Evolutionary conservation across 2,113 vertebrate species (phyloP), one percentile per base, ranked within the genome.

Genomic region (Aleadryas rufinucha): DNA sequence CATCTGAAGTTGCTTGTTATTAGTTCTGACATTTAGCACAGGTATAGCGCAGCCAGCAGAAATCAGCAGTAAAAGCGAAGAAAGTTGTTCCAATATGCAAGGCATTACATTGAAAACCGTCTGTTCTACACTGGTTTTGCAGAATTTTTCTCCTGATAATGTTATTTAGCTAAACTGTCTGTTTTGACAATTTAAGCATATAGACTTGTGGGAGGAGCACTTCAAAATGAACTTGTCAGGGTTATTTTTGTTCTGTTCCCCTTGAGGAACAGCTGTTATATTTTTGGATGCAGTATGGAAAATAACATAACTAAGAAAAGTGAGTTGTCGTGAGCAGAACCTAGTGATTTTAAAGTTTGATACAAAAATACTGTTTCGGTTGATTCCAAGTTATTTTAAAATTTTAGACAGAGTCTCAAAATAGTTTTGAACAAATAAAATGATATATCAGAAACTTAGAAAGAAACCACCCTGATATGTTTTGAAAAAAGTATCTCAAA

Each of bases 181-280:
- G 59, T 72, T 93, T 93, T 94, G 81, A 91, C 77, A 63, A 24
- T 50, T 77, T 77, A 65, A 87, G 30, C 68, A 35, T 37, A 59
- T 66, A 84, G 52, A 54, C 65, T 91, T 79, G 81, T 57, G 26
- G 65, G 70, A 80, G 27, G 33, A 89, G 33, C 41, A 47, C 17
- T 70, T 90, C 12, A 81, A 74, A 95, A 89, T 81, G 30, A 85
- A 77, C 54, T 86, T 88, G 17, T 84, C 35, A 78, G 26, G 11
- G 19, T 78, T 95, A 89, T 90, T 97, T 96, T 92, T 53, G 10
- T 49, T 93, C 80, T 74, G 21, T 79, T 97, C 65, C 26, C 18
- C 45, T 84, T 89, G 49, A 93, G 50, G n/a, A 96, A 65, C 13
- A 72, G 57, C 54, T 89, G 35, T 49, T 70, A 79, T 93, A 72